A percentile compares a stretch with the other conserved stretches of the same genome.
Evolutionary conservation across 37 sponge, comb jelly and placozoan species (phyloP).

Genomic region (Ianthella basta): DNA sequence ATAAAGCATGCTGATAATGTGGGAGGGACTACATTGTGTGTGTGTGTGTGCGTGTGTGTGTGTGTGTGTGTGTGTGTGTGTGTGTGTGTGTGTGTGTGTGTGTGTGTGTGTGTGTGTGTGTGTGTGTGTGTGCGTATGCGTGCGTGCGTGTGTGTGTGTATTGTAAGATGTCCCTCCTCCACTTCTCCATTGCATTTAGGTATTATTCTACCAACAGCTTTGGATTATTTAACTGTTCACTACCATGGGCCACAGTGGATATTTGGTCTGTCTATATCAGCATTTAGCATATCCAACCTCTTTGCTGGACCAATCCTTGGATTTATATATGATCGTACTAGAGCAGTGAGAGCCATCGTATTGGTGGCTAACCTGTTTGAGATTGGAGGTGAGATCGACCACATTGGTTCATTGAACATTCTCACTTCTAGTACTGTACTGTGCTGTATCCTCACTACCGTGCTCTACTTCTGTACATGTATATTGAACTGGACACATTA

Average conservation of each 20-base stretch:
- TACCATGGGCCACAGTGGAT: conserved; percentile 59
- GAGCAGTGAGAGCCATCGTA: conserved; percentile 62
- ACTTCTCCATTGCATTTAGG: not conserved
- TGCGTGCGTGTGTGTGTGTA: not conserved
- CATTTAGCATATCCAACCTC: conserved; percentile 84
- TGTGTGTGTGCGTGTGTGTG: conserved; percentile 20
- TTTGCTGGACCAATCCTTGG: conserved; percentile 81
- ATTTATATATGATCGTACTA: conserved; percentile 68
- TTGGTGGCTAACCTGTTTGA: conserved; percentile 79
- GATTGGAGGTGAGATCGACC: conserved; percentile 69
- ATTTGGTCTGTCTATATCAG: conserved; percentile 80
- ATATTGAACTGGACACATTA: too few species aligned
- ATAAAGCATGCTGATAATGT: too few species aligned
- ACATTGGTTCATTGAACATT: not conserved
- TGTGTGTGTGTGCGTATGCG: not conserved
- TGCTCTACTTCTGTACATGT: too few species aligned
- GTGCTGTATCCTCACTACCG: not conserved
- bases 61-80: conserved; percentile 23
- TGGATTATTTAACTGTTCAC: conserved; percentile 55
- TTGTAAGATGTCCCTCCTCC: not conserved
- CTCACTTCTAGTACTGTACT: not conserved
- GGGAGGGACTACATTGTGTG: too few species aligned
- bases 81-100: conserved; percentile 29
- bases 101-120: conserved; percentile 16
- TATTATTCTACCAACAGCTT: conserved; percentile 84